Evolutionary conservation across 1,140 invertebrate genomes (phyloP), one percentile per base, ranked within the genome.

Genomic region (Zaprionus inermis): DNA sequence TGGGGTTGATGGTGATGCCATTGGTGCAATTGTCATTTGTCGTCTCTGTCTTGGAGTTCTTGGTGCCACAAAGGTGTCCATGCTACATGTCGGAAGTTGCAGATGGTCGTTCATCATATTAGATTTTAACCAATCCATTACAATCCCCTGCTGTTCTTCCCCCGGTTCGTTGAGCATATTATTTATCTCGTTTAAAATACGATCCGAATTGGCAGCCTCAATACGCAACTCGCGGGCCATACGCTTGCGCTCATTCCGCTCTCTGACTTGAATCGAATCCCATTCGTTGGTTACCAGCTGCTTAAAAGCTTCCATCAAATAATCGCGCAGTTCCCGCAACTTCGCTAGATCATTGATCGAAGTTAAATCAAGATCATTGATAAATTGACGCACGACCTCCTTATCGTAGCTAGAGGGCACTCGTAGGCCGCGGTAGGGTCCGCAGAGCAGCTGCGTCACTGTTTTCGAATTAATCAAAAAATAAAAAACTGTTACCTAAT

Each of bases 391-490:
- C 0, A 90, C 63, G 1, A 71, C 51, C 4, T 80, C 78, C 66
- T 36, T 51, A 22, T 90, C 76, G 30, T 46, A 81, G 30, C 58
- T 72, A 2, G 20, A 28, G 2, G 85, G 81, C 30, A 76, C 18
- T 9, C 41, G 61, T 14, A 49, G 2, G 28, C 60, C 59, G 66
- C 41, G 14, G 32, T 36, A n/a, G 51, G 5, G 4, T 74, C 32
- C 44, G 14, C 18, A 36, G 16, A 38, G 61, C 65, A 68, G 20
- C 18, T 60, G 41, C 2, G 16, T 28, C n/a, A 44, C 49, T 54
- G 44, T 34, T 55, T 68, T 46, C 20, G 10, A 56, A 65, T 56
- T 28, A 46, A n/a, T 6, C 6, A 5, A 65, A 46, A 20, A 65
- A 30, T 9, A 24, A 64, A 12, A 55, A 18, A 24, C 12, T 30